Evolutionary conservation across 2,888 invertebrate species (phyloP), one percentile per base, ranked within the genome.

Genomic region (Automeris io): DNA sequence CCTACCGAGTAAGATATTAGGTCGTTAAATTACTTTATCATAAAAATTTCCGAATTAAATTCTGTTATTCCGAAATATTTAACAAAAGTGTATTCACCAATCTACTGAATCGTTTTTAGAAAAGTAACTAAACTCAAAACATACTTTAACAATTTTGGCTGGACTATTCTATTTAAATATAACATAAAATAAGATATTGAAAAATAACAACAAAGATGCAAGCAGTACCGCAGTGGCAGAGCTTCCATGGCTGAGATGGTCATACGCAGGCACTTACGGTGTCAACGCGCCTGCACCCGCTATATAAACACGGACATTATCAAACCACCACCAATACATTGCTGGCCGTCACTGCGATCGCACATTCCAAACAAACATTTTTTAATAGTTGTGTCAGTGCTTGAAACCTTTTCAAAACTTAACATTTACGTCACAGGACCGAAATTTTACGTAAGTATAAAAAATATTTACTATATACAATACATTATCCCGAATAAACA

Each of bases 231-330:
- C 26, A 26, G 26, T 25, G 38, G 25, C 18, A 21, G 25, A 39
- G 39, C 39, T 39, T 34, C 34, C 26, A 26, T 24, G 11, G 40
- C 54, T 45, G 55, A 66, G 70, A 72, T 67, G 71, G 54, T 53
- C 64, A 56, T 47, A 54, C 63, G 60, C 70, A 67, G 58, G 58
- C 61, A 56, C 64, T 62, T 72, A 72, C 68, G 62, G 62, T 61
- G 70, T 56, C 68, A 68, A 64, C 63, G 64, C 57, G 65, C 62
- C 66, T 62, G 51, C 51, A 46, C 59, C 47, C 49, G 56, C 62
- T 85, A 85, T 85, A 85, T 75, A 85, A 81, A 65, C 68, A 59
- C 60, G 58, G 54, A 57, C 67, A 61, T 70, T 75, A 75, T 75
- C 77, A 73, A 55, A 59, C 69, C 56, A 61, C 63, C 62, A 70